Evolutionary conservation across 64 coral and sea anemone species (phyloP).

Genomic region (Montipora capricornis): DNA sequence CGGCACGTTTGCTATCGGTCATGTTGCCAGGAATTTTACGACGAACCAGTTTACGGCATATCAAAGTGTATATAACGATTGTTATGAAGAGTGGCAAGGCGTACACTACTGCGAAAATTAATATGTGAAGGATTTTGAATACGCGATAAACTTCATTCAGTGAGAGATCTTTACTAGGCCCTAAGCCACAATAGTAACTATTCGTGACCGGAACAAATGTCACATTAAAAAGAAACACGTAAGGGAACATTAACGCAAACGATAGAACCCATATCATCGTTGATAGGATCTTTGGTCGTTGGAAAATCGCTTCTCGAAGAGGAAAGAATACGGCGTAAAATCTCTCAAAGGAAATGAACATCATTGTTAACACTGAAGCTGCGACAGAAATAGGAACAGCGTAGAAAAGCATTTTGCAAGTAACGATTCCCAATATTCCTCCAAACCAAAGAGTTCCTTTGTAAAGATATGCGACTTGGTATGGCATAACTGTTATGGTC

Average conservation of each 20-base stretch:
- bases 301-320: conserved; percentile 5
- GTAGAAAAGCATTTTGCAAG: conserved; percentile 29
- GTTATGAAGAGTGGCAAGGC: conserved; percentile 12
- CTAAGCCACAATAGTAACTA: neutral
- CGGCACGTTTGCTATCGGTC: conserved; percentile 6
- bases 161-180: neutral
- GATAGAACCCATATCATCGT: conserved; percentile 32
- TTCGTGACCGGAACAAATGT: neutral
- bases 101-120: conserved; percentile 10
- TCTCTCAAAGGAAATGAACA: conserved; percentile 39
- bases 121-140: conserved; percentile 35
- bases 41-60: conserved; percentile 24
- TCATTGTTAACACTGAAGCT: conserved; percentile 45
- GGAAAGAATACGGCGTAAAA: conserved; percentile 49
- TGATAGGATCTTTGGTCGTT: conserved; percentile 32
- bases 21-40: conserved; percentile 52
- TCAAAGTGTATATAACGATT: conserved; percentile 4
- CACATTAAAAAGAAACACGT: neutral
- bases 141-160: neutral
- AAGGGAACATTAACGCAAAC: conserved; percentile 1
- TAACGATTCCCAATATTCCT: conserved; percentile 10
- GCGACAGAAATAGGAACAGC: conserved; percentile 31
- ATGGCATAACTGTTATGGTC: conserved; percentile 41
- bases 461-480: conserved; percentile 37
- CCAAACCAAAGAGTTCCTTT: neutral